A percentile compares a stretch with the other conserved stretches of the same genome.
Conservation (phyloP, 1,140 invertebrate genomes). For the Meloidogyne floridensis region DNA sequence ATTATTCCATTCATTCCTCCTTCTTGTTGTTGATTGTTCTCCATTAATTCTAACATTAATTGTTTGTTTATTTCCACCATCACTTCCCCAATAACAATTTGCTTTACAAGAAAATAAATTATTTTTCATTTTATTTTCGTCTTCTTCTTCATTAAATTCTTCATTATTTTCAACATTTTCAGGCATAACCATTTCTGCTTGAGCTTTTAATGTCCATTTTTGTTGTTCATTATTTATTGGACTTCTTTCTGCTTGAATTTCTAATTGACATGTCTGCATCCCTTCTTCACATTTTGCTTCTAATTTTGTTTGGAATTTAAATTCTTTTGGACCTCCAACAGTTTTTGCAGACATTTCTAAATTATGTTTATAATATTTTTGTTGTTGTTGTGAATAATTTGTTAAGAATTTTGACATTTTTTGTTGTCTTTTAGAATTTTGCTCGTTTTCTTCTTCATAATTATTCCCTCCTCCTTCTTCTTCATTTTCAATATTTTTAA, state of each 20-base stretch:
- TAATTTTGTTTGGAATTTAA: conserved; percentile 31
- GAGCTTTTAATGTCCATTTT: no score
- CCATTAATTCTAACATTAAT: neutral
- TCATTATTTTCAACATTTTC: no score
- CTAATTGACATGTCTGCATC: conserved; percentile 24
- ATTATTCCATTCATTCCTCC: neutral
- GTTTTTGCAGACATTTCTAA: conserved; percentile 30
- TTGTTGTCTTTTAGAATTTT: conserved; percentile 19
- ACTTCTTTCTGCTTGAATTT: no score
- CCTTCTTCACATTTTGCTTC: conserved; percentile 34
- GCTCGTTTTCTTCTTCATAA: conserved; percentile 18
- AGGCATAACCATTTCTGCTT: neutral
- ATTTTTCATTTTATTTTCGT: no score
- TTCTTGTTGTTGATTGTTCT: conserved; percentile 23
- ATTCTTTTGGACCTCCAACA: conserved; percentile 14
- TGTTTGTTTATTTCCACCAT: conserved; percentile 27
- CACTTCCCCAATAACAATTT: no score
- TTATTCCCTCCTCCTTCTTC: neutral
- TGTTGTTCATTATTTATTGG: no score
- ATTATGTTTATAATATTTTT: no score
- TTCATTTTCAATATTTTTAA: no score
- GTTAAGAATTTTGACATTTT: conserved; percentile 9
- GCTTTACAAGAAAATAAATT: no score
- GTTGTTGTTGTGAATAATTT: no score
- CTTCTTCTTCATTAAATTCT: no score